Percentiles rank a stretch among this genome's conserved stretches.
Conservation (phyloP, 2,797 vertebrate genomes). For the Pitangus sulphuratus region DNA sequence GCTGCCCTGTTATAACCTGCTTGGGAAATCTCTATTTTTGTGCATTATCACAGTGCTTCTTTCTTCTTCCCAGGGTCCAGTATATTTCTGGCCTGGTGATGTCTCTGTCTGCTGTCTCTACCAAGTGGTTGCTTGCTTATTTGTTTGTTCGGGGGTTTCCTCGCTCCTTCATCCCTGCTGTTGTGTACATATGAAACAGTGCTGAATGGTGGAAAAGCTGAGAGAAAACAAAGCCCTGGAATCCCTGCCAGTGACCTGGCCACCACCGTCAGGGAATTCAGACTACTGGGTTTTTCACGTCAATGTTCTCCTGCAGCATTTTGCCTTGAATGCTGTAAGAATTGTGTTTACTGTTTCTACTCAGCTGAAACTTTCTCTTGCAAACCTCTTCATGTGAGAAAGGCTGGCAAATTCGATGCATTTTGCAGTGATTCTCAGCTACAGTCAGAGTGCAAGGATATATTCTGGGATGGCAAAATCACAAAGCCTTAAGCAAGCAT, state of each 20-base stretch:
- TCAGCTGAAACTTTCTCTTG: neutral
- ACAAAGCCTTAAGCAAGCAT: neutral
- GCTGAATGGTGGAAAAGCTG: neutral
- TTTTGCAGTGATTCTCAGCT: neutral
- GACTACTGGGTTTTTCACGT: neutral
- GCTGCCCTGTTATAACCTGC: neutral
- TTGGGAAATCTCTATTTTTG: slow-evolving; percentile 15
- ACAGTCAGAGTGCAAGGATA: neutral
- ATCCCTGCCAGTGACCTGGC: neutral
- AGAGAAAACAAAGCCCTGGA: neutral
- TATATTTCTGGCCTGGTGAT: slow-evolving; percentile 43
- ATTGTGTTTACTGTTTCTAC: neutral
- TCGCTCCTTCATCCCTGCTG: neutral
- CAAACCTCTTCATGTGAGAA: slow-evolving; percentile 3
- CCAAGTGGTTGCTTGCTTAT: neutral
- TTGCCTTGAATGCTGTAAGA: neutral
- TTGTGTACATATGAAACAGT: neutral
- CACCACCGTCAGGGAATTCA: neutral
- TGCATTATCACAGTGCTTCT: neutral
- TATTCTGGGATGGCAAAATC: neutral
- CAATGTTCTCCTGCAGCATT: neutral
- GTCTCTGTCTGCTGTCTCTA: slow-evolving; percentile 41
- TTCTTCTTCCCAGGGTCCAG: neutral
- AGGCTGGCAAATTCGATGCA: neutral
- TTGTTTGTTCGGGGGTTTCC: neutral